These are phyloP conservation scores for Symphodus melops DNA, from an alignment of 2,113 vertebrate genomes.

Conservation along the genomic window DNA sequence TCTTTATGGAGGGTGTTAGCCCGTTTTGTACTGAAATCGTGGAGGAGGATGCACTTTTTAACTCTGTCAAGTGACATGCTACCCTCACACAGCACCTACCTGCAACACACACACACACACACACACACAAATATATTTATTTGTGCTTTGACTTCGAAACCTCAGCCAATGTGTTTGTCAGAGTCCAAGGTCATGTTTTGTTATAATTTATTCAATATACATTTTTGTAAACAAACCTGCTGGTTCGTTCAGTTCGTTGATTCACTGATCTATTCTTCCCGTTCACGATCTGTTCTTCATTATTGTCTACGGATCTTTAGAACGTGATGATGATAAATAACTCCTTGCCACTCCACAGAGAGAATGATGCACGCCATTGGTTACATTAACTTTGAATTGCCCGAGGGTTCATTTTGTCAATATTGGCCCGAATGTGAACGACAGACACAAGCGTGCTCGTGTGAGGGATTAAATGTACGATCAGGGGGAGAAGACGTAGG, in stretches of 20 bases:
- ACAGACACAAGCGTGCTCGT: no score
- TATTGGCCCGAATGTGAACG: no score
- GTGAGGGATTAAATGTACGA: no score
- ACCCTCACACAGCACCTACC: constrained; percentile 9
- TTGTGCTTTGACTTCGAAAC: not conserved
- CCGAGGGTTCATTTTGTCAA: no score
- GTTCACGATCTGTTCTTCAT: not conserved
- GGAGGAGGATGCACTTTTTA: constrained; percentile 36
- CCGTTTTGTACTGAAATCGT: constrained; percentile 34
- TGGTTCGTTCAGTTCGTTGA: not conserved
- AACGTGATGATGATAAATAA: no score
- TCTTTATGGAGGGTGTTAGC: constrained; percentile 52
- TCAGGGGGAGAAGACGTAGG: no score
- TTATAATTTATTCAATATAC: not conserved
- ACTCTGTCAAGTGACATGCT: constrained; percentile 15
- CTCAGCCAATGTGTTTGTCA: not conserved
- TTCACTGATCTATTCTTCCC: no score
- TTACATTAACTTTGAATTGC: no score
- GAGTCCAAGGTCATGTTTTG: not conserved
- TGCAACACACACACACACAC: not conserved
- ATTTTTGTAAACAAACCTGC: not conserved
- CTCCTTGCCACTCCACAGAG: no score
- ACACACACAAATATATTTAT: not conserved
- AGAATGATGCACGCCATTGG: no score
- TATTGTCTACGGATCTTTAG: no score